A percentile compares a stretch with the other conserved stretches of the same genome.
These are phyloP conservation scores for Chelidonichthys spinosus DNA, from an alignment of 2,797 vertebrate genomes.

Conservation along the genomic window DNA sequence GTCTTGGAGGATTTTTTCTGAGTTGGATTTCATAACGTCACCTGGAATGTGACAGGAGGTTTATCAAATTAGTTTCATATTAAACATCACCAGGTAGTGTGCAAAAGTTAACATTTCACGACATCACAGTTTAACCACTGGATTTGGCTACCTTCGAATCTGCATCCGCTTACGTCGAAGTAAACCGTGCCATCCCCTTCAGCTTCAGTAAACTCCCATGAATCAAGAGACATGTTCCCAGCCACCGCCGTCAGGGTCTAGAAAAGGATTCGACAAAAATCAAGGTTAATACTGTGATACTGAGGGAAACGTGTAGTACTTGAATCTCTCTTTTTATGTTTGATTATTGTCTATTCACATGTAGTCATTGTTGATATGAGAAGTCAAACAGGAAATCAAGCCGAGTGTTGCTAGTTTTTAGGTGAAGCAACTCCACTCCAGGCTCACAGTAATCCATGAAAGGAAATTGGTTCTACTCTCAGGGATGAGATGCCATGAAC, in stretches of 20 bases:
- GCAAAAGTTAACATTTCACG: background rate
- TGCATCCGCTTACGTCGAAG: background rate
- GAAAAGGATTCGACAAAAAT: background rate
- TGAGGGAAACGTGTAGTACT: too few relatives aligned
- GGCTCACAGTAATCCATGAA: too few relatives aligned
- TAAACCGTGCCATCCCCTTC: too few relatives aligned
- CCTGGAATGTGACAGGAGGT: background rate
- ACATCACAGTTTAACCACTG: background rate
- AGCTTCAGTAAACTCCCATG: background rate
- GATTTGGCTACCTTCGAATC: background rate
- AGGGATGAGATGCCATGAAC: too few relatives aligned
- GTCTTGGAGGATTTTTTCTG: background rate
- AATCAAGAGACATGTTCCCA: background rate
- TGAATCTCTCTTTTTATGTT: too few relatives aligned
- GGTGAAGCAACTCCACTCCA: too few relatives aligned
- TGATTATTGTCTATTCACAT: too few relatives aligned
- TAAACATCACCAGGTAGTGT: background rate
- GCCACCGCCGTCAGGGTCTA: background rate
- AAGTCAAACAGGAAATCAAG: too few relatives aligned
- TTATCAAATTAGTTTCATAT: background rate
- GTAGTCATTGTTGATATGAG: too few relatives aligned
- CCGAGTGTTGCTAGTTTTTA: too few relatives aligned
- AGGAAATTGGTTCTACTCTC: too few relatives aligned
- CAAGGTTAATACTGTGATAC: background rate
- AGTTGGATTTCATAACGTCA: background rate